These are phyloP conservation scores for Ceratosolen fusciceps DNA, from an alignment of 1,140 invertebrate species.

Conservation along the genomic window DNA sequence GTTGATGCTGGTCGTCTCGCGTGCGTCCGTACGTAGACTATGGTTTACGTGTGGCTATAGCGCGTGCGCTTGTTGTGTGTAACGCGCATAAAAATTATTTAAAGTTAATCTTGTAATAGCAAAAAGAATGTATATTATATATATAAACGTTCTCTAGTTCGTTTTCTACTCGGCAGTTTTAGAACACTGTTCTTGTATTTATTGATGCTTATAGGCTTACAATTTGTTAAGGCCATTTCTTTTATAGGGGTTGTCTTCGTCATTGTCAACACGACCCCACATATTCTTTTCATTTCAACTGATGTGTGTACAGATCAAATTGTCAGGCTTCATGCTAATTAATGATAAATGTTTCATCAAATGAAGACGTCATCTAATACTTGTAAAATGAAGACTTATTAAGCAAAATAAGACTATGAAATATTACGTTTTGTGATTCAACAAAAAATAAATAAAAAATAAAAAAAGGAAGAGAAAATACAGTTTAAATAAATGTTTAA, in stretches of 20 bases:
- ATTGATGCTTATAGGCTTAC: slow-evolving; percentile 10
- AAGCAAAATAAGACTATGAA: background rate
- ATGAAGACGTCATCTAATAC: slow-evolving; percentile 1
- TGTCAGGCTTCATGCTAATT: slow-evolving; percentile 14
- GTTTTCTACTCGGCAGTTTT: no score
- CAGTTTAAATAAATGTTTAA: no score
- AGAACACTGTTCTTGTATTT: slow-evolving; percentile 1
- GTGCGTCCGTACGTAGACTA: no score
- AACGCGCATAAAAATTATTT: background rate
- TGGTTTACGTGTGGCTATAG: background rate
- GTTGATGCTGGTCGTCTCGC: background rate
- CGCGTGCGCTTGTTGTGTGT: background rate
- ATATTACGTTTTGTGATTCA: background rate
- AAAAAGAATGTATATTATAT: slow-evolving; percentile 22
- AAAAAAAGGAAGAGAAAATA: no score
- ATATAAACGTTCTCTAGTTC: background rate
- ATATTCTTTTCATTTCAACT: background rate
- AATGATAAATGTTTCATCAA: slow-evolving; percentile 18
- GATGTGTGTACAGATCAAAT: no score
- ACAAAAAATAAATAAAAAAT: background rate
- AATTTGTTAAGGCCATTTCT: slow-evolving; percentile 5
- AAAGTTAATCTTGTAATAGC: background rate
- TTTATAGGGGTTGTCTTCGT: background rate
- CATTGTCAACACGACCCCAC: background rate
- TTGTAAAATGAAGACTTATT: background rate